phyloP scores from a whole-genome alignment of 2,797 vertebrate genomes.

The Tarsius wallacei region DNA sequence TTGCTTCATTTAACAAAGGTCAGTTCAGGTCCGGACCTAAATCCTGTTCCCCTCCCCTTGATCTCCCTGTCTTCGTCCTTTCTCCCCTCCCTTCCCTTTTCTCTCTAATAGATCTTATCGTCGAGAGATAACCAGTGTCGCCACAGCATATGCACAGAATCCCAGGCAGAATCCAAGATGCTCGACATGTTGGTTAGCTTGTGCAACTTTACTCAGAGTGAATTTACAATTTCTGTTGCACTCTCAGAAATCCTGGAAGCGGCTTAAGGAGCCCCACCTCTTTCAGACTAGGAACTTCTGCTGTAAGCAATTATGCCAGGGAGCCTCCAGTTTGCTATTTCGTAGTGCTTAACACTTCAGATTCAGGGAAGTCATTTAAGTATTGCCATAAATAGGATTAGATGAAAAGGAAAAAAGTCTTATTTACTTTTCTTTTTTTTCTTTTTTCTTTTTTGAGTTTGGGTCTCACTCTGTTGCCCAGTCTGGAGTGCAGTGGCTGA shows the following conservation, averaged over 20 bases:
- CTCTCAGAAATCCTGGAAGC: neutral
- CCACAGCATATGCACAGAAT: neutral
- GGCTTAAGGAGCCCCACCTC: neutral
- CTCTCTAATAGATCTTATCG: neutral
- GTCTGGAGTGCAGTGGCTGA: too few species aligned
- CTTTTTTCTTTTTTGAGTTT: too few species aligned
- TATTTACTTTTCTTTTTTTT: neutral
- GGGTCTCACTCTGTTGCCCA: too few species aligned
- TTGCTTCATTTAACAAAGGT: constrained; percentile 12
- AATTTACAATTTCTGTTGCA: neutral
- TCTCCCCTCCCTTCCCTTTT: neutral
- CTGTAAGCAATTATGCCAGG: neutral
- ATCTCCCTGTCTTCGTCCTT: neutral
- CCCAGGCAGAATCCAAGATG: neutral
- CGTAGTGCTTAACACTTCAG: neutral
- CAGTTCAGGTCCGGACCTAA: neutral
- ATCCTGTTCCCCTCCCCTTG: neutral
- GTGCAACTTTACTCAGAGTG: neutral
- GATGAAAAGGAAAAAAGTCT: neutral
- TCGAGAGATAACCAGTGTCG: neutral
- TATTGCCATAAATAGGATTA: neutral
- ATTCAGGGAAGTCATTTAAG: constrained; percentile 32
- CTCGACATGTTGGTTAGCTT: constrained; percentile 8
- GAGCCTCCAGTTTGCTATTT: neutral
- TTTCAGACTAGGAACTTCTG: neutral